Percentiles rank a stretch among this genome's conserved stretches.
Conservation (phyloP, 2,888 invertebrate genomes). For the Labia minor region DNA sequence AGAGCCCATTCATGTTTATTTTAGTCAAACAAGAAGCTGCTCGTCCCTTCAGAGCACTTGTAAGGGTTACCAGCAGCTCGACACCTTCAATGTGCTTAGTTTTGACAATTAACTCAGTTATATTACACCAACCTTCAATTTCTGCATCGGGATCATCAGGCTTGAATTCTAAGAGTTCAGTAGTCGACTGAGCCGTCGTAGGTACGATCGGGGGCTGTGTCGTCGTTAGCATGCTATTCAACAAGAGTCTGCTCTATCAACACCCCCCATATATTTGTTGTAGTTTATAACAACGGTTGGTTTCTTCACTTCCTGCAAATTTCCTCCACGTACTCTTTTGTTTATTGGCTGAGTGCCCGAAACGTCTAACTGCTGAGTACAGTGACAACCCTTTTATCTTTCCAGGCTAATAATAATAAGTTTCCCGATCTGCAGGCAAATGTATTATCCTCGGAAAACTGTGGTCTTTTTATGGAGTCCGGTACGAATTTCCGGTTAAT, state of each 20-base stretch:
- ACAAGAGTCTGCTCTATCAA: conserved; percentile 8
- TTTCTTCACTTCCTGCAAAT: not conserved
- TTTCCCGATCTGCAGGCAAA: not conserved
- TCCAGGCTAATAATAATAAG: not conserved
- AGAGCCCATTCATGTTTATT: no score
- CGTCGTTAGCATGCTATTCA: no score
- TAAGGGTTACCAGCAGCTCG: no score
- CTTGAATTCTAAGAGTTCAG: no score
- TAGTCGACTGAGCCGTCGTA: no score
- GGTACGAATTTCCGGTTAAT: not conserved
- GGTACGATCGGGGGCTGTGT: no score
- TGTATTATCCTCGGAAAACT: not conserved
- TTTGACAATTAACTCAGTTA: no score
- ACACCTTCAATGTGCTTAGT: no score
- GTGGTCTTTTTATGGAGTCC: not conserved
- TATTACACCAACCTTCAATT: no score
- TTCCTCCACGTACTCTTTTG: conserved; percentile 1
- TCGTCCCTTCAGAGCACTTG: no score
- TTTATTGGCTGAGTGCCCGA: not conserved
- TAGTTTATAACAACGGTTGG: not conserved
- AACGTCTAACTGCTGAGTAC: not conserved
- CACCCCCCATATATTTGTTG: conserved; percentile 8
- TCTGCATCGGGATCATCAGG: no score
- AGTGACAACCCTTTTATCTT: not conserved
- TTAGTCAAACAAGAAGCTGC: no score